A percentile compares a stretch with the other conserved stretches of the same genome.
phyloP scores from a whole-genome alignment of 2,888 invertebrate genomes.

The Eulithis testata region DNA sequence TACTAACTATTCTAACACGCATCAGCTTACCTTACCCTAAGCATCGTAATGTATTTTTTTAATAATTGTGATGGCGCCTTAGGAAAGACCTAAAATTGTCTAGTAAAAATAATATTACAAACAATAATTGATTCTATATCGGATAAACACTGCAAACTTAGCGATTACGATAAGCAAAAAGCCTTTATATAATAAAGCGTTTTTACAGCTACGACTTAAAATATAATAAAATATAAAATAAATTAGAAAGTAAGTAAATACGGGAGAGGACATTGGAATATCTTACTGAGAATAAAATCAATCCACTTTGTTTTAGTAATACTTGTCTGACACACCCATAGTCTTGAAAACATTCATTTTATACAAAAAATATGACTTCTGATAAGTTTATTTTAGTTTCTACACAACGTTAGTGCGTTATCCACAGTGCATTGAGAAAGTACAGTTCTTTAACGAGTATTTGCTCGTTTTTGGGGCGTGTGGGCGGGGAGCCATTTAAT shows the following conservation, averaged over 20 bases:
- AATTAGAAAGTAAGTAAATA: conserved; percentile 59
- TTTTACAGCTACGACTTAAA: conserved; percentile 75
- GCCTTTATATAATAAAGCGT: conserved; percentile 62
- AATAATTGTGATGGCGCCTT: conserved; percentile 77
- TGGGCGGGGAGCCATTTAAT: conserved; percentile 29
- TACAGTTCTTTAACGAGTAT: conserved; percentile 49
- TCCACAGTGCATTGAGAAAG: conserved; percentile 68
- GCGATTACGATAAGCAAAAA: conserved; percentile 69
- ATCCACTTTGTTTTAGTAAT: conserved; percentile 50
- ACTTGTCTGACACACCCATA: conserved; percentile 47
- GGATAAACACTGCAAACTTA: conserved; percentile 67
- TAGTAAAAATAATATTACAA: conserved; percentile 70
- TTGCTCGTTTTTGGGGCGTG: conserved; percentile 29
- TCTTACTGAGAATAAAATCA: conserved; percentile 50
- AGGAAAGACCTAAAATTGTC: conserved; percentile 72
- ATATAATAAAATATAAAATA: conserved; percentile 66
- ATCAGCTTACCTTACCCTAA: conserved; percentile 62
- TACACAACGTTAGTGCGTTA: conserved; percentile 62
- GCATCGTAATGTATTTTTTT: conserved; percentile 65
- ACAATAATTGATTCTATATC: conserved; percentile 66
- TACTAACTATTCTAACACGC: conserved; percentile 68
- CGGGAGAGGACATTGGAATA: conserved; percentile 55
- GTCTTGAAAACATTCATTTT: conserved; percentile 43
- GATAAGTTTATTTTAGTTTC: conserved; percentile 39
- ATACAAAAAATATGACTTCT: conserved; percentile 44